Conservation (phyloP, 1,140 invertebrate species). For the Odontomachus brunneus region DNA sequence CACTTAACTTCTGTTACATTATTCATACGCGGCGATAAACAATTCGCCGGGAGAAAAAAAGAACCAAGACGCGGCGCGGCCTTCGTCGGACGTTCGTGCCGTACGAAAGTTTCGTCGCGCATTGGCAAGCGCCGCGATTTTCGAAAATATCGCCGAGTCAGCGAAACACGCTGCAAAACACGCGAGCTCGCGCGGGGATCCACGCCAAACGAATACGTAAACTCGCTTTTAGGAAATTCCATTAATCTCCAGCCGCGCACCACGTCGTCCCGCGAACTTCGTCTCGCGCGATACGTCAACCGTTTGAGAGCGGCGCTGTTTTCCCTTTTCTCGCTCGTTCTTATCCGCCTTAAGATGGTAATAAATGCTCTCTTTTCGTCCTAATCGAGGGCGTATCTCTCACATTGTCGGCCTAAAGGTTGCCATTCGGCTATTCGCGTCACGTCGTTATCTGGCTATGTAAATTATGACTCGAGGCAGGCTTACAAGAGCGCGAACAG, state of each 20-base stretch:
- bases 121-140: constrained; percentile 60
- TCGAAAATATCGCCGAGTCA: constrained; percentile 60
- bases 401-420: background rate
- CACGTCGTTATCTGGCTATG: background rate
- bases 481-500: constrained; percentile 11
- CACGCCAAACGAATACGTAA: constrained; percentile 59
- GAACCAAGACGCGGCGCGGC: constrained; percentile 37
- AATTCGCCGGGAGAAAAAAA: constrained; percentile 31
- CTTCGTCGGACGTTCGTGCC: constrained; percentile 40
- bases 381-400: background rate
- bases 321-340: background rate
- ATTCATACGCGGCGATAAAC: constrained; percentile 61
- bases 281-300: constrained; percentile 45
- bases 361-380: constrained; percentile 2
- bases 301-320: constrained; percentile 21
- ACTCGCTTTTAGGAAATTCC: constrained; percentile 62
- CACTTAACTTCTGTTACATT: constrained; percentile 59
- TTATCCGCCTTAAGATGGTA: background rate
- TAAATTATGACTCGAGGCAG: constrained; percentile 24
- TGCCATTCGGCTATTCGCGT: constrained; percentile 4
- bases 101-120: constrained; percentile 53
- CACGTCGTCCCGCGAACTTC: constrained; percentile 11
- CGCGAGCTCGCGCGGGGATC: constrained; percentile 22
- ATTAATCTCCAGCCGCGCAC: constrained; percentile 53
- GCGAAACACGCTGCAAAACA: constrained; percentile 48